Evolutionary conservation across 2,888 invertebrate species (phyloP).

Genomic region (Dendrolimus houi): DNA sequence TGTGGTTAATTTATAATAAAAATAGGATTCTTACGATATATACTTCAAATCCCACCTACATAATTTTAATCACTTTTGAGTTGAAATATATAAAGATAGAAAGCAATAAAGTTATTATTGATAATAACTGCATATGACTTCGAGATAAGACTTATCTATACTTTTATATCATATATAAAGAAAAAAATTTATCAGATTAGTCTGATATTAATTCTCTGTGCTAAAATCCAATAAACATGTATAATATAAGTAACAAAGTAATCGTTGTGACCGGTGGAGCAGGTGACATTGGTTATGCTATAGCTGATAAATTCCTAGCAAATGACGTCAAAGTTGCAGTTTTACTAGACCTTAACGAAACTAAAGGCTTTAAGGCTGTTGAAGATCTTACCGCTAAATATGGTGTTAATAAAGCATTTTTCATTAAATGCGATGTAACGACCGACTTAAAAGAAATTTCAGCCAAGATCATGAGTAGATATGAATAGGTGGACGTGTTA

Average conservation of each 20-base stretch:
- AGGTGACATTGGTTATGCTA: slow-evolving; percentile 61
- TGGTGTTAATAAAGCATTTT: slow-evolving; percentile 53
- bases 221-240: background rate
- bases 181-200: no score
- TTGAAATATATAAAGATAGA: no score
- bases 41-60: no score
- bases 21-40: no score
- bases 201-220: no score
- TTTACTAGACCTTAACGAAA: slow-evolving; percentile 37
- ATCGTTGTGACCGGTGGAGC: slow-evolving; percentile 62
- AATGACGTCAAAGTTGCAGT: slow-evolving; percentile 40
- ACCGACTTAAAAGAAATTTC: slow-evolving; percentile 50
- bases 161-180: no score
- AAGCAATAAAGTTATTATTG: no score
- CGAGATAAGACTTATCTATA: no score
- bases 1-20: no score
- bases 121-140: no score
- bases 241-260: slow-evolving; percentile 10
- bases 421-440: slow-evolving; percentile 62
- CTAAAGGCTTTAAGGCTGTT: slow-evolving; percentile 35
- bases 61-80: no score
- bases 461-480: slow-evolving; percentile 23
- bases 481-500: slow-evolving; percentile 44
- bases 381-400: slow-evolving; percentile 46
- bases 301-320: slow-evolving; percentile 51